Conservation (phyloP, 2,797 vertebrate genomes). For the Myotis planiceps region DNA sequence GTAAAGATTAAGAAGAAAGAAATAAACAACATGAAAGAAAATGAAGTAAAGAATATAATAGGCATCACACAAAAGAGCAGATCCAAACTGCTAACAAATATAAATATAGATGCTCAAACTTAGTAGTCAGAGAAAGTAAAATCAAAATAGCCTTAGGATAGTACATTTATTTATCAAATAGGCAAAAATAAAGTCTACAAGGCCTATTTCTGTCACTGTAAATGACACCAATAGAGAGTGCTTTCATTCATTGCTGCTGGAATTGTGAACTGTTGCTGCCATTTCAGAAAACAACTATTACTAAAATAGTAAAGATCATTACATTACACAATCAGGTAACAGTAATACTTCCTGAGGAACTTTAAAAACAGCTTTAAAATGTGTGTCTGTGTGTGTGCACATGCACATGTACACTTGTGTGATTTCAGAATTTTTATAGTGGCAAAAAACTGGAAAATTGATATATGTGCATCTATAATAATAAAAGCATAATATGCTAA, state of each 20-base stretch:
- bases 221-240: neutral
- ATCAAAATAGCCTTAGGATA: neutral
- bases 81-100: neutral
- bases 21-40: neutral
- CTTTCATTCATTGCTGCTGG: neutral
- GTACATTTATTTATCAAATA: neutral
- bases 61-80: neutral
- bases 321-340: neutral
- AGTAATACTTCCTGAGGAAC: neutral
- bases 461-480: too few species aligned
- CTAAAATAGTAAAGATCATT: neutral
- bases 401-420: neutral
- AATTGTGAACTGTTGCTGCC: fast-evolving
- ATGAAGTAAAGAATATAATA: neutral
- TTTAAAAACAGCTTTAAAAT: neutral
- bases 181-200: neutral
- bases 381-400: neutral
- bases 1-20: neutral
- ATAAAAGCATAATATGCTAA: too few species aligned
- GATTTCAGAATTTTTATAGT: neutral
- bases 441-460: neutral
- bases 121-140: neutral
- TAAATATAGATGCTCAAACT: neutral
- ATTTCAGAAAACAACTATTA: slow-evolving; percentile 3
- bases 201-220: fast-evolving